Evolutionary conservation across 2,113 vertebrate species (phyloP), one percentile per base, ranked within the genome.

Genomic region (Chaenocephalus aceratus): DNA sequence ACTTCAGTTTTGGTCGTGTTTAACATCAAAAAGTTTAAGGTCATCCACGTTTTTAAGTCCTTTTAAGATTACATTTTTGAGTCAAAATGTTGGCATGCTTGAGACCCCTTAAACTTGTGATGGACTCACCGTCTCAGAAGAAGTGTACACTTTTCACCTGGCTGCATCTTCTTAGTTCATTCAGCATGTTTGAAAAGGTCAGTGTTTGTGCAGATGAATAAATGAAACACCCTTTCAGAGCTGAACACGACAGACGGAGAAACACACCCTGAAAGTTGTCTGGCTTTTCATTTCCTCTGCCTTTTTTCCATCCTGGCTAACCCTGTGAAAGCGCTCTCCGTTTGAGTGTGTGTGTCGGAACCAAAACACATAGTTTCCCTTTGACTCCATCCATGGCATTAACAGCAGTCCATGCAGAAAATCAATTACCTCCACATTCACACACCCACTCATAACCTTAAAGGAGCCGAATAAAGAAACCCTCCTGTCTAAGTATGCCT

Each of bases 361-460:
- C 79, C 78, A 80, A 87, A 41, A 90, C 81, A 63, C 86, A 93
- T 93, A 91, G 80, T 90, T 93, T 91, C 90, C 90, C 82, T 10
- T 79, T 92, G 91, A 94, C 87, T 82, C 53, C 72, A 82, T 75
- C 46, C 72, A 77, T 88, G 86, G 81, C 79, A 83, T 79, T 49
- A 76, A 64, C 74, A 80, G 80, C 59, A 70, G 85, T 46, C 49
- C 90, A 86, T 83, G 84, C 87, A 88, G 68, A 74, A 71, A 89
- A 85, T 77, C 83, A 59, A 78, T 91, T 84, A 76, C 77, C 76
- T 83, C 67, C 6, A 18, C 12, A 0, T 10, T 48, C 57, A 2
- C 23, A 45, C 59, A 57, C 58, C 46, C 5, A 41, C 63, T 41
- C 56, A 48, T 46, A 61, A 30, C 44, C 41, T 52, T 84, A 64